Conservation (phyloP, 2,797 vertebrate species). For the Ptychobarbus kaznakovi region DNA sequence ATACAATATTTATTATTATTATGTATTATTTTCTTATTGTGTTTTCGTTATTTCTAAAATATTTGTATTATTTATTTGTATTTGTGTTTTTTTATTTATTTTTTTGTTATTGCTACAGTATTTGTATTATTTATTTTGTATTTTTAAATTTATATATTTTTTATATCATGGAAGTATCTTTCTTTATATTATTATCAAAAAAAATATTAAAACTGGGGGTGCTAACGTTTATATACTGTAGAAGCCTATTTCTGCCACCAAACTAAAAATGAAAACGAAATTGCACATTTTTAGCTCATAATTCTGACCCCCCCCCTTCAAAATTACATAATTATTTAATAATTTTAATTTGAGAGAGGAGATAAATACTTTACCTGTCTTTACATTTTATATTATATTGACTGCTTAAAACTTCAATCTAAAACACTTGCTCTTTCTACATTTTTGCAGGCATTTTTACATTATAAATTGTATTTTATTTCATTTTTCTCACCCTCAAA, state of each 20-base stretch:
- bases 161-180: neutral
- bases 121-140: no score
- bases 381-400: no score
- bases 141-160: neutral
- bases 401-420: no score
- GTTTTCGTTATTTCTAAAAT: neutral
- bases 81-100: neutral
- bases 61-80: neutral
- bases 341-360: no score
- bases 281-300: neutral
- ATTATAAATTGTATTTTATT: neutral
- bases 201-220: no score
- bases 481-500: neutral
- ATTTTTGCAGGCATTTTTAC: neutral
- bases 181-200: neutral
- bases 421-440: no score
- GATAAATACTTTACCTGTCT: no score
- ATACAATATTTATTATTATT: neutral
- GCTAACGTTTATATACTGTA: neutral
- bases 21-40: no score
- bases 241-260: neutral
- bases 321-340: no score
- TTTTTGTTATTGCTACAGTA: no score
- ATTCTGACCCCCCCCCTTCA: accelerated
- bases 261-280: neutral